phyloP scores from a whole-genome alignment of 2,888 invertebrate species.

The Scrobipalpa costella region DNA sequence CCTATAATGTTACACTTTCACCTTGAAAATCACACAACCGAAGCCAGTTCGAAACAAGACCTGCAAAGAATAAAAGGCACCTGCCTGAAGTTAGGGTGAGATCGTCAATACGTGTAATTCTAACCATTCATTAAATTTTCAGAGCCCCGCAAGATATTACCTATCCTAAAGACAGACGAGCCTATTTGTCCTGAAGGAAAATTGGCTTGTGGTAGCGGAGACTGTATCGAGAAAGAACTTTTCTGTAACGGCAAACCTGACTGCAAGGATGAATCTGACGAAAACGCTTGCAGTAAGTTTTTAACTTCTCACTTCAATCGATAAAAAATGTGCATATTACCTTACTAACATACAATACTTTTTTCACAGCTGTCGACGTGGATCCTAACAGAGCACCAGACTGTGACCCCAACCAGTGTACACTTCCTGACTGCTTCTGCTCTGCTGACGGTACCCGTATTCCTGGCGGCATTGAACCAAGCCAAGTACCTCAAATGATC shows the following conservation, averaged over 20 bases:
- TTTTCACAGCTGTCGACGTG: conserved; percentile 88
- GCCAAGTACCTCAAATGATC: conserved; percentile 95
- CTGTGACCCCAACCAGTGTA: conserved; percentile 94
- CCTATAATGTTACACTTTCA: conserved; percentile 48
- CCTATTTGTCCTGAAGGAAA: conserved; percentile 95
- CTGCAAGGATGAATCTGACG: conserved; percentile 96
- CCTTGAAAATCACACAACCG: conserved; percentile 51
- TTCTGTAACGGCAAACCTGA: conserved; percentile 97
- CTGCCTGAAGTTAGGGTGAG: conserved; percentile 1
- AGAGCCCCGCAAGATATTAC: conserved; percentile 95
- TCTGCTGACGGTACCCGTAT: conserved; percentile 95
- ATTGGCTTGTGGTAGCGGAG: conserved; percentile 94
- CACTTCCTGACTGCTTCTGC: conserved; percentile 95
- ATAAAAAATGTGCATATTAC: not conserved
- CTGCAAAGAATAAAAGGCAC: conserved; percentile 35
- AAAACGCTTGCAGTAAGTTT: conserved; percentile 96
- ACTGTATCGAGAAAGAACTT: conserved; percentile 94
- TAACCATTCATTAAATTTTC: conserved; percentile 51
- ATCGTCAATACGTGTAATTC: not conserved
- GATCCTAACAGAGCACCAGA: conserved; percentile 96
- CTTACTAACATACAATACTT: conserved; percentile 26
- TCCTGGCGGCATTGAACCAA: conserved; percentile 90
- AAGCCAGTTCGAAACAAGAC: conserved; percentile 39
- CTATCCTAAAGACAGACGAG: conserved; percentile 95
- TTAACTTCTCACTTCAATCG: not conserved